phyloP scores from a whole-genome alignment of 1,140 invertebrate genomes.

The Bombyx mandarina region DNA sequence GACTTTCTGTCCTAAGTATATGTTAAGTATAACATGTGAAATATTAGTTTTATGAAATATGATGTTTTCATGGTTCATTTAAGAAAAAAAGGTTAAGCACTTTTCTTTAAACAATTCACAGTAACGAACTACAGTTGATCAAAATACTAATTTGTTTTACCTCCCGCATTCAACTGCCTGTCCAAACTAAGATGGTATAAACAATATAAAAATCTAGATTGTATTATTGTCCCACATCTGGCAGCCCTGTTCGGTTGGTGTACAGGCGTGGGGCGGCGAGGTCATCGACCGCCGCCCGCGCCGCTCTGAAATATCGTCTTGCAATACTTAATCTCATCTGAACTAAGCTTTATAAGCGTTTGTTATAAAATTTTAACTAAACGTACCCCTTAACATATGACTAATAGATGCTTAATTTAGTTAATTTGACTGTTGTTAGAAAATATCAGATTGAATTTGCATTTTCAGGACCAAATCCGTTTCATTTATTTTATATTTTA shows the following conservation, averaged over 20 bases:
- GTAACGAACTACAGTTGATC: no score
- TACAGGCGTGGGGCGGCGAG: conserved; percentile 41
- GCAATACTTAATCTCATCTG: conserved; percentile 50
- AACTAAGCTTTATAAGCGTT: conserved; percentile 31
- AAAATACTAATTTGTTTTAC: no score
- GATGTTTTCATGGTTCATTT: no score
- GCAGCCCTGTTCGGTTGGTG: conserved; percentile 41
- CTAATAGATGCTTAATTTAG: background rate
- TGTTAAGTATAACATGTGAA: no score
- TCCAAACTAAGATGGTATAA: no score
- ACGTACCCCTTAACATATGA: background rate
- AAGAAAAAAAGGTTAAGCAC: no score
- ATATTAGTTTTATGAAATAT: no score
- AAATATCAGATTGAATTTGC: background rate
- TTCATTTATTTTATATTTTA: background rate
- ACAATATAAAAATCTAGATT: no score
- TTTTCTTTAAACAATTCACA: no score
- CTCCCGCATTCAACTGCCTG: no score
- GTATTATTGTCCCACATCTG: conserved; percentile 6
- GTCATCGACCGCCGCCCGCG: conserved; percentile 37
- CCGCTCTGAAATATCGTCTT: conserved; percentile 41
- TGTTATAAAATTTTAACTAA: conserved; percentile 15
- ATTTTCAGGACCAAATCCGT: background rate
- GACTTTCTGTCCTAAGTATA: no score
- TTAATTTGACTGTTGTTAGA: background rate